Base-by-base conservation (phyloP, 1,140 invertebrate genomes). In the Copidosoma floridanum region DNA sequence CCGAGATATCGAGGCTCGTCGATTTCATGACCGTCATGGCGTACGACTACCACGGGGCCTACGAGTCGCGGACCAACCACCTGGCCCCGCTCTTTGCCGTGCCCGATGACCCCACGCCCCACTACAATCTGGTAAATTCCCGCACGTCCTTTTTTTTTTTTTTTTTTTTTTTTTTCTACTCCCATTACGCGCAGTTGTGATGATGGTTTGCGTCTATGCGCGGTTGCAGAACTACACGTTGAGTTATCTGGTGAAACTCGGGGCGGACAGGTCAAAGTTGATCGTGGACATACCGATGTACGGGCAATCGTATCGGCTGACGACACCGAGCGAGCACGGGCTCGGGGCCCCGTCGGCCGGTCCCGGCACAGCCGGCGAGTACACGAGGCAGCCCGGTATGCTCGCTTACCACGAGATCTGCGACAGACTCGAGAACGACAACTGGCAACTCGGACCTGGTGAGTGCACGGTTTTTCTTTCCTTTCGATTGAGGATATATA, bases 391-490 rank as follows among this genome's bases (percentile, higher is more conserved):
- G 77, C 88, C 90, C 0, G 95, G 95, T 65, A 94, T 95, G 88
- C 77, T 96, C 56, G 85, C 90, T 2, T 94, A 93, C 71, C 92
- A 92, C 68, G 94, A 98, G 81, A 92, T 95, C 59, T 95, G 92
- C 66, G 82, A 89, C n/a, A 84, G 85, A 80, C 80, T 89, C 83
- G 81, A 80, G 66, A 69, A 62, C 10, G 64, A 66, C 12, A 66
- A 64, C 8, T 81, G 79, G 79, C 65, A 70, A 57, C 53, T 24
- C 21, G 71, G 68, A 23, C 40, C 52, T 41, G 75, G 77, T 77
- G 62, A 60, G 26, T 38, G 21, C 7, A 48, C 1, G n/a, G 14
- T 46, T 56, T 10, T 57, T 23, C 40, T 32, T 8, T 32, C 29
- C 29, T 6, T 32, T 0, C 29, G 29, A 32, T 32, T 32, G 29